Evolutionary conservation across 2,888 invertebrate genomes (phyloP).

Genomic region (Andrena dorsata): DNA sequence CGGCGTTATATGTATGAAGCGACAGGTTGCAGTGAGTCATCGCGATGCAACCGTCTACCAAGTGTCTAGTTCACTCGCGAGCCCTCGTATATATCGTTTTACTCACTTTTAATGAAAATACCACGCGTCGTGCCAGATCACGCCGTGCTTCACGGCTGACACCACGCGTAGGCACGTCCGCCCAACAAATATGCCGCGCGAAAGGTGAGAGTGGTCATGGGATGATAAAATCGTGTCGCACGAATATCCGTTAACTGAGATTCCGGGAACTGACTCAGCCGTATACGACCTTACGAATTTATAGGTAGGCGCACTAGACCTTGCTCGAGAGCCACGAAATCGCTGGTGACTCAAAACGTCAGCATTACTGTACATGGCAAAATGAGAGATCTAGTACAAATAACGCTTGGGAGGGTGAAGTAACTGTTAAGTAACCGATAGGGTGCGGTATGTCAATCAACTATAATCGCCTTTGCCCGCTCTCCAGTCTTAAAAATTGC

Average conservation of each 20-base stretch:
- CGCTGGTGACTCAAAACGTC: neutral
- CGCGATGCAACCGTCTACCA: constrained; percentile 30
- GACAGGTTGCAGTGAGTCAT: constrained; percentile 61
- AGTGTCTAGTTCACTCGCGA: constrained; percentile 44
- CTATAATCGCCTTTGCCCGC: neutral
- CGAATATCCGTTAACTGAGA: constrained; percentile 44
- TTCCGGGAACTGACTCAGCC: constrained; percentile 49
- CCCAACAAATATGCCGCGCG: neutral
- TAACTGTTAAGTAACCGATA: neutral
- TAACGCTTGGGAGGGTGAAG: neutral
- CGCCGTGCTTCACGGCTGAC: neutral
- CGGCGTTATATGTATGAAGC: constrained; percentile 35
- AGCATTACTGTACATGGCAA: neutral
- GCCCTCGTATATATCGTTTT: neutral
- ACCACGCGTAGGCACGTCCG: neutral
- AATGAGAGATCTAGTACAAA: neutral
- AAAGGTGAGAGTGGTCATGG: constrained; percentile 35
- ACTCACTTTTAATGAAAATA: constrained; percentile 15
- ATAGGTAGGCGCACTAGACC: constrained; percentile 18
- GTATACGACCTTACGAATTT: constrained; percentile 21
- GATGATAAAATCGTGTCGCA: constrained; percentile 51
- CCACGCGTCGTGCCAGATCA: neutral
- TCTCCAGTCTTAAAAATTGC: too few species aligned
- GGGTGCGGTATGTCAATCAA: neutral
- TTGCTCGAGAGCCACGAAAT: neutral